Evolutionary conservation across 2,113 vertebrate genomes (phyloP).

Genomic region (Dicaeum eximium): DNA sequence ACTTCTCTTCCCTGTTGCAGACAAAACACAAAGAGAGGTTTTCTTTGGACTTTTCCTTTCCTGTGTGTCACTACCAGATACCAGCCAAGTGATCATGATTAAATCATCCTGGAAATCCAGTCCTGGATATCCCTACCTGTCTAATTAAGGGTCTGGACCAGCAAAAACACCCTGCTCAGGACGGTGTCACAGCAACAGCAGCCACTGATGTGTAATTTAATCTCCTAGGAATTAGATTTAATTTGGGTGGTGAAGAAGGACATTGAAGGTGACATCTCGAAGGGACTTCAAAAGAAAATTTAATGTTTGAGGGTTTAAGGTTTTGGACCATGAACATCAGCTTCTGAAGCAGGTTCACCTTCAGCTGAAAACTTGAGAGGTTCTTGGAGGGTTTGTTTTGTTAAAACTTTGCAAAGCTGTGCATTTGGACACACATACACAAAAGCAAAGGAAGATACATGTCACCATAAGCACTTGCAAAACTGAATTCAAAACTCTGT

Average conservation of each 20-base stretch:
- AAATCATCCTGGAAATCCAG: neutral
- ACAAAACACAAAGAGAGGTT: neutral
- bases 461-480: neutral
- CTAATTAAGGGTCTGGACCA: neutral
- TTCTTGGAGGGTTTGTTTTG: neutral
- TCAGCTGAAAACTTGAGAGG: neutral
- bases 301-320: neutral
- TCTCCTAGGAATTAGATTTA: neutral
- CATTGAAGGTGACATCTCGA: neutral
- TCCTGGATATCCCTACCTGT: neutral
- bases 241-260: neutral
- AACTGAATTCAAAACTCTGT: neutral
- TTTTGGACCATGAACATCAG: neutral
- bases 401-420: neutral
- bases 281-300: neutral
- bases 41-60: neutral
- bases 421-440: neutral
- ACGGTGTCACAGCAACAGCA: neutral
- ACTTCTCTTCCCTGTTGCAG: neutral
- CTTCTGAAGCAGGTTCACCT: neutral
- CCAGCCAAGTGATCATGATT: neutral
- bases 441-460: neutral
- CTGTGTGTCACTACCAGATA: neutral
- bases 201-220: neutral
- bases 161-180: neutral